These are phyloP conservation scores for Blera fallax DNA, from an alignment of 2,888 invertebrate genomes.

Conservation along the genomic window DNA sequence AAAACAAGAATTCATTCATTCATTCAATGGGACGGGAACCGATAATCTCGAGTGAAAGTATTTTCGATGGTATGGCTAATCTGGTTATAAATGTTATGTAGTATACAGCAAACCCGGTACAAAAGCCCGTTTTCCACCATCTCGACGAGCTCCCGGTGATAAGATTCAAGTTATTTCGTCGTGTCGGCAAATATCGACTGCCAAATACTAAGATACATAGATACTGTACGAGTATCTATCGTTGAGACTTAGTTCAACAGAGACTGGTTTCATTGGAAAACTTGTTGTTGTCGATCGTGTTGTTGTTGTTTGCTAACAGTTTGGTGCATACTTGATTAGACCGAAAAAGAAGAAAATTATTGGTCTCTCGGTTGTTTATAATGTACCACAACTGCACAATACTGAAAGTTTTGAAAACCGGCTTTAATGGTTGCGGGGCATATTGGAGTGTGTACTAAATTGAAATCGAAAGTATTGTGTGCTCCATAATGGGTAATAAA, in stretches of 20 bases:
- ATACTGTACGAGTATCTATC: conserved; percentile 17
- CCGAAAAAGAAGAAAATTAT: conserved; percentile 45
- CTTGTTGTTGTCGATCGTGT: conserved; percentile 8
- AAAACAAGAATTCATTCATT: conserved; percentile 56
- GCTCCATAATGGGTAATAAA: conserved; percentile 39
- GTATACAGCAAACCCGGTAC: conserved; percentile 26
- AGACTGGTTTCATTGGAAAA: conserved; percentile 12
- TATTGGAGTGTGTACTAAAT: conserved; percentile 26
- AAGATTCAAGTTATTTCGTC: conserved; percentile 39
- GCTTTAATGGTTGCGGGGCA: conserved; percentile 33
- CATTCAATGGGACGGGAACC: conserved; percentile 20
- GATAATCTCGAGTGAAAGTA: conserved; percentile 62
- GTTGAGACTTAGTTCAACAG: background rate
- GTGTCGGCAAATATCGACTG: conserved; percentile 41
- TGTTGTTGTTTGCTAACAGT: conserved; percentile 9
- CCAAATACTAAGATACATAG: conserved; percentile 10
- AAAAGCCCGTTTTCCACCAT: conserved; percentile 39
- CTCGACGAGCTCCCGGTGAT: conserved; percentile 26
- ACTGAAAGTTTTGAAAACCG: conserved; percentile 41
- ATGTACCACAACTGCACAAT: conserved; percentile 14
- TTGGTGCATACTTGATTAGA: conserved; percentile 45
- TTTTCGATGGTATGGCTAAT: conserved; percentile 19
- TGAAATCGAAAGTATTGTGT: conserved; percentile 66
- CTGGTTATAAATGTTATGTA: conserved; percentile 43
- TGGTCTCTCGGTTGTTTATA: conserved; percentile 15